Percentiles rank a stretch among this genome's conserved stretches.
phyloP scores from a whole-genome alignment of 2,113 vertebrate genomes.

The Scopus umbretta region DNA sequence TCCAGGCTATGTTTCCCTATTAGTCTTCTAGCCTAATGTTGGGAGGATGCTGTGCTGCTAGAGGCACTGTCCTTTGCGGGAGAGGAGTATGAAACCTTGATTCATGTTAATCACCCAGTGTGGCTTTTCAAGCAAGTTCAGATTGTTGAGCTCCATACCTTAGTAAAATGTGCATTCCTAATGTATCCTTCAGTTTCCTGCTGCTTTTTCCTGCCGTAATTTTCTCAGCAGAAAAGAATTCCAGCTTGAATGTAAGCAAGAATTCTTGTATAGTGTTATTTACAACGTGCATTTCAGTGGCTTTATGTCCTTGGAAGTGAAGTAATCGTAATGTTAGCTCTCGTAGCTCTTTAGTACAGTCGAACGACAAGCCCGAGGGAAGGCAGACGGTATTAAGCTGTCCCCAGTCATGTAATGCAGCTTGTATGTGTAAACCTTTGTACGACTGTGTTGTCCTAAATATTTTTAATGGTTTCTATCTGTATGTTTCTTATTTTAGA shows the following conservation, averaged over 20 bases:
- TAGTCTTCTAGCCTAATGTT: background rate
- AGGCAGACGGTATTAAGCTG: background rate
- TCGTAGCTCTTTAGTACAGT: background rate
- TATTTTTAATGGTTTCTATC: background rate
- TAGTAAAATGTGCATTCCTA: background rate
- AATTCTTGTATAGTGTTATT: background rate
- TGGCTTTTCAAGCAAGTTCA: background rate
- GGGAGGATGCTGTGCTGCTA: background rate
- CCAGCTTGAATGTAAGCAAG: background rate
- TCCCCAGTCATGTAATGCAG: background rate
- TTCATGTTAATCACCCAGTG: background rate
- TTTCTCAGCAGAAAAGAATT: background rate
- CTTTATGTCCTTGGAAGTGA: background rate
- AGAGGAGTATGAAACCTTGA: background rate
- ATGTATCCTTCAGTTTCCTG: background rate
- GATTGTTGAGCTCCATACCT: background rate
- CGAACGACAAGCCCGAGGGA: background rate
- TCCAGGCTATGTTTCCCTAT: background rate
- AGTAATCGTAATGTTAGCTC: background rate
- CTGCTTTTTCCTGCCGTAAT: background rate
- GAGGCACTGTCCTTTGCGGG: background rate
- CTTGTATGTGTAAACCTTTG: background rate
- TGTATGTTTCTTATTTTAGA: slow-evolving; percentile 69
- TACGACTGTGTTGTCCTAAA: background rate
- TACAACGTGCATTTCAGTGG: background rate